Base-by-base conservation (phyloP, 2,888 invertebrate species). In the Caradrina kadenii region DNA sequence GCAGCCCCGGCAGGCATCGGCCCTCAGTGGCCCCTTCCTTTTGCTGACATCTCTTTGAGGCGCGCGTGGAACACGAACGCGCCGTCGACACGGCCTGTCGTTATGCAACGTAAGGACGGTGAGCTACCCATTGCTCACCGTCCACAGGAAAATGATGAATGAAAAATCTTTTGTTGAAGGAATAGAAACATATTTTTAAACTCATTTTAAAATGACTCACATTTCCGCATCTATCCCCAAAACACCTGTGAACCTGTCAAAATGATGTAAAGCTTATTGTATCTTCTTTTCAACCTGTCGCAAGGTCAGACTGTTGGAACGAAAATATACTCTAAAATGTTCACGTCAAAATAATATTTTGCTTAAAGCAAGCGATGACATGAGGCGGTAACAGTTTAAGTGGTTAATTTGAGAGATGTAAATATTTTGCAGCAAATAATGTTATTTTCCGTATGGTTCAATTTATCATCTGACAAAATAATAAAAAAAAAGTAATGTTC, bases 241-340 rank as follows among this genome's bases (percentile, higher is more conserved):
- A 65, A 78, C 87, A 86, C 82, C 82, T 86, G 85, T 64, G 79
- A 81, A 85, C 73, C 66, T 81, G 66, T 77, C 63, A 63, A 53
- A n/a, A 50, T 85, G 81, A 83, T 73, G 82, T 81, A 78, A 85
- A 83, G 68, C 68, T 74, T 76, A 87, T 88, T 89, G 90, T 89
- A 84, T 74, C 73, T 66, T 83, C 82, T 83, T 80, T 81, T 35
- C 8, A 35, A 83, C 73, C 76, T 74, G 85, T 83, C 81, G 63
- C 83, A 80, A 83, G 82, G 82, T 73, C 70, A 50, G 39, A 70
- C 76, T 76, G 69, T 70, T 79, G 63, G 66, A 71, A 76, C 76
- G 54, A 76, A 83, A 84, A 84, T 84, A 84, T 79, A 80, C 79
- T 74, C n/a, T 63, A 64, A 78, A 78, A 80, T 76, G 75, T 79